Base-by-base conservation (phyloP, 2,113 vertebrate species). In the Laterallus jamaicensis region DNA sequence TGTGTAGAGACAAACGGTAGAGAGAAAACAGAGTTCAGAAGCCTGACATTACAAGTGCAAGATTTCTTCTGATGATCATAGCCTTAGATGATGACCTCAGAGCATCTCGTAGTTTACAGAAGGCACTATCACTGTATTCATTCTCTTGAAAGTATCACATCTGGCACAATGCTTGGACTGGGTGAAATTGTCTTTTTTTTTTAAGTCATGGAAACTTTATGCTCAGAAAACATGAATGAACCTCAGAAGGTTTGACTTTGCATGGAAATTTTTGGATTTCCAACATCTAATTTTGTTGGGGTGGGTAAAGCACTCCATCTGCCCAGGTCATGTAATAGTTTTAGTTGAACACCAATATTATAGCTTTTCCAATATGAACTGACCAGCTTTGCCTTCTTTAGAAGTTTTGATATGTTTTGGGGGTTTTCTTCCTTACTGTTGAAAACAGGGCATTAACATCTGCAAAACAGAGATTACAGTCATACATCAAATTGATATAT, bases 391-490 rank as follows among this genome's bases (percentile, higher is more conserved):
- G 26, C 4, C 19, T 56, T 47, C 76, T 75, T 40, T 79, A 90
- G 35, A 32, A 14, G 9, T 42, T 16, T 25, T 39, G 73, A 47
- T 62, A 77, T n/a, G 15, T 83, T 59, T 47, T 14, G 25, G 25
- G 20, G 21, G 22, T 28, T 67, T 52, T 47, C 62, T 55, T 58
- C 74, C 54, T 92, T 54, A 60, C 37, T 78, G 58, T 73, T 26
- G 17, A 80, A 95, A 87, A 7, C 40, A 86, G 54, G 59, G 39
- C 75, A 95, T 92, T 97, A 94, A 80, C 88, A 94, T 93, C 84
- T 95, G 88, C 77, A 93, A 91, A 88, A 39, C 63, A 69, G 35
- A 94, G 88, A 97, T 97, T 97, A 95, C 54, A 85, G 32, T 94
- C 75, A 92, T 92, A 82, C n/a, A 97, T 97, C 94, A 91, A 90